These are phyloP conservation scores for Alcedo quadribrachys DNA, from an alignment of 2,797 vertebrate genomes.

Conservation along the genomic window DNA sequence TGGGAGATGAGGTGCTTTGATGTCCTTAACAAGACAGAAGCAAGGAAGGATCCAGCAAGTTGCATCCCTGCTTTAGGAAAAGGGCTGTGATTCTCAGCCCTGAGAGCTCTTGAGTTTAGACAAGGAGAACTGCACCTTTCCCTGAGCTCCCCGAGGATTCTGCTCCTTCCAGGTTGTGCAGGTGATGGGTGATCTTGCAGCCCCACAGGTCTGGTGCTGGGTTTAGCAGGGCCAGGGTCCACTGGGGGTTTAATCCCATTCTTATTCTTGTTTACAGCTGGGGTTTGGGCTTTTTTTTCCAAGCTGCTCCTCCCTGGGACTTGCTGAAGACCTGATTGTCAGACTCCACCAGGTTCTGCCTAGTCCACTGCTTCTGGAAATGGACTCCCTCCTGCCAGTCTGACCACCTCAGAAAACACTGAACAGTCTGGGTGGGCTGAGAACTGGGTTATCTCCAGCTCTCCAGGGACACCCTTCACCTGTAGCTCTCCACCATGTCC, in stretches of 20 bases:
- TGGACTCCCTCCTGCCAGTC: accelerated
- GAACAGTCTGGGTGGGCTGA: background rate
- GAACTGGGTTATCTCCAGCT: background rate
- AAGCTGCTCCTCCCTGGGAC: background rate
- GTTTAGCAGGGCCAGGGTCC: background rate
- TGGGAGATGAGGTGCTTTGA: background rate
- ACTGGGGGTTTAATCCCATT: background rate
- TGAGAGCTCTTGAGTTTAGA: background rate
- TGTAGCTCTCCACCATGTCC: background rate
- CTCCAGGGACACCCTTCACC: background rate
- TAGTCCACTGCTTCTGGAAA: background rate
- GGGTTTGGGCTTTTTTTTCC: background rate
- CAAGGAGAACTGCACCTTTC: background rate
- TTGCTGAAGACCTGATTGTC: background rate
- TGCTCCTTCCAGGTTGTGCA: background rate
- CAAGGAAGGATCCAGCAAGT: background rate
- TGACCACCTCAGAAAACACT: background rate
- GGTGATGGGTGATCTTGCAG: background rate
- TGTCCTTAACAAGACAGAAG: background rate
- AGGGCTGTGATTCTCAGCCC: background rate
- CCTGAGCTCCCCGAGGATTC: background rate
- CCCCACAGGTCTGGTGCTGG: accelerated
- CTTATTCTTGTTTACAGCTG: background rate
- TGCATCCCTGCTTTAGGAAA: background rate
- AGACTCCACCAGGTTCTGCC: background rate